Evolutionary conservation across 2,113 vertebrate species (phyloP).

Genomic region (Pholis gunnellus): DNA sequence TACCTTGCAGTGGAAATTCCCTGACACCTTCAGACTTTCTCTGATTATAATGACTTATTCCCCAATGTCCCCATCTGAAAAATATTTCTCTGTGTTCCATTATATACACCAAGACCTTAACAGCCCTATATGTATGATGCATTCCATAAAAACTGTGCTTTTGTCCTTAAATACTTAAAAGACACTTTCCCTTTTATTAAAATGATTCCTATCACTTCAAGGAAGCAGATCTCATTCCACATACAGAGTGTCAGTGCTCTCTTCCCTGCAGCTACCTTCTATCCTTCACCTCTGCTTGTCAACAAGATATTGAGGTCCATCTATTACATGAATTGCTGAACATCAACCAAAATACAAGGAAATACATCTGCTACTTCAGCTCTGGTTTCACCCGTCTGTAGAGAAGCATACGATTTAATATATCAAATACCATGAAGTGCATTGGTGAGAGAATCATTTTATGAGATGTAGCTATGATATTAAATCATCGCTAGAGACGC

Average conservation of each 20-base stretch:
- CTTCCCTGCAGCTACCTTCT: background rate
- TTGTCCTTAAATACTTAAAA: background rate
- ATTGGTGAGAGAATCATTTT: background rate
- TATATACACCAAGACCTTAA: background rate
- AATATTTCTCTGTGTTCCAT: background rate
- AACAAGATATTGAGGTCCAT: background rate
- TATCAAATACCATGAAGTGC: background rate
- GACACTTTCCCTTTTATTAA: background rate
- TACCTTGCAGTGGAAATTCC: background rate
- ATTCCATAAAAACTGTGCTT: background rate
- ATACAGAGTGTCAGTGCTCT: too few species aligned
- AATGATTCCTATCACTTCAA: background rate
- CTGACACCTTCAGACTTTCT: background rate
- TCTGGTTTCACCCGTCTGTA: background rate
- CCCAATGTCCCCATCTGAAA: background rate
- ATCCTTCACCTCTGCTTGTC: background rate
- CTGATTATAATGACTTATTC: background rate
- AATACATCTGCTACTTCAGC: background rate
- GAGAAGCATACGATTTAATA: background rate
- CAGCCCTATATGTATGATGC: background rate
- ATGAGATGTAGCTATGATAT: background rate
- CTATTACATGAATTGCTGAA: background rate
- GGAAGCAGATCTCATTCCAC: background rate
- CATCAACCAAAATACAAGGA: background rate
- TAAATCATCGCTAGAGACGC: too few species aligned